Base-by-base conservation (phyloP, 2,888 invertebrate species). In the Caenorhabditis panamensis region DNA sequence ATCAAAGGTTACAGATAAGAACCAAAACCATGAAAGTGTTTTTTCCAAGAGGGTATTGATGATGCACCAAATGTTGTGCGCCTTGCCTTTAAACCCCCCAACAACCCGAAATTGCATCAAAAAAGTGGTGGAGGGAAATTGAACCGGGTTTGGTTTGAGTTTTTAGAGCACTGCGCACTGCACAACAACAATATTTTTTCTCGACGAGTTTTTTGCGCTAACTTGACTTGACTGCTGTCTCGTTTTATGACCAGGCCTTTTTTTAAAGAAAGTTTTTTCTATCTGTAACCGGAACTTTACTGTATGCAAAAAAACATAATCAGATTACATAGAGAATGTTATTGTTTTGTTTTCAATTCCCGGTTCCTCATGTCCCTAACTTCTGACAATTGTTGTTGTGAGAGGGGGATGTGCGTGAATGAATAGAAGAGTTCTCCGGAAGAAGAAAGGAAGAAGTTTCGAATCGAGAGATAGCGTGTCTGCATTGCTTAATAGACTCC, bases 401-500 rank as follows among this genome's bases (percentile, higher is more conserved):
- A 31, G 1, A n/a, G 13, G 41, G 13, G 41, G 59, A 37, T 41
- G 59, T 59, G 64, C 36, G 64, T 51, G 59, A 41, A 51, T 20
- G 63, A 56, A 36, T 16, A 61, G 62, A 63, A 72, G 75, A 75
- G 75, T 75, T 75, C 75, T 31, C 36, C 64, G 51, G 53, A 59
- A 49, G 54, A 53, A 37, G 37, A 51, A 54, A 49, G 47, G 56
- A 44, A 66, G 64, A n/a, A n/a, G n/a, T n/a, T n/a, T n/a, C n/a
- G n/a, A n/a, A 6, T 9, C 54, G n/a, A 62, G 71, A 37, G 59
- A 75, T 75, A 66, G 75, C 75, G 75, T 75, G 75, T 66, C 66
- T 75, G 75, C 75, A 75, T 75, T 66, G 59, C 75, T 75, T 75
- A 75, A 75, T 75, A 75, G 75, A 75, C 61, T 75, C 22, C 59